Conservation (phyloP, 2,888 invertebrate species). For the Endomychus coccineus region DNA sequence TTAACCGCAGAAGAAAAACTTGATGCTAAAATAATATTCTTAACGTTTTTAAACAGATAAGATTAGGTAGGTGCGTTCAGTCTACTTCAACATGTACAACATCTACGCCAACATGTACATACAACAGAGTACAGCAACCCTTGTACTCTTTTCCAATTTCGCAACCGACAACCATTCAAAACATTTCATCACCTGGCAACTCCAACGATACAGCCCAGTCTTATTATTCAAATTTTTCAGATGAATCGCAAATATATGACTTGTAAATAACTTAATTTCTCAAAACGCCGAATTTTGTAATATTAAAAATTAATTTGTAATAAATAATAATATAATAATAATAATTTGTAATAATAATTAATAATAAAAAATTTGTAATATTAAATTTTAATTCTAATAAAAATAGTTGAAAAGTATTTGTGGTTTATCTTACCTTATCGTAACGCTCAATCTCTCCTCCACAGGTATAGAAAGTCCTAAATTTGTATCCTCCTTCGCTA, state of each 20-base stretch:
- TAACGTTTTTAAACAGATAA: constrained; percentile 15
- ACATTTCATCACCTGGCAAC: constrained; percentile 7
- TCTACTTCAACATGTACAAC: constrained; percentile 7
- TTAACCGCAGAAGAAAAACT: constrained; percentile 13
- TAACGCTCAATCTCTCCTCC: constrained; percentile 14
- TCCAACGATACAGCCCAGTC: constrained; percentile 8
- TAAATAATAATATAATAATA: too few relatives aligned
- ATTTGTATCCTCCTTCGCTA: constrained; percentile 12
- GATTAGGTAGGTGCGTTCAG: constrained; percentile 11
- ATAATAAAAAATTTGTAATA: too few relatives aligned
- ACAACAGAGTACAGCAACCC: constrained; percentile 11
- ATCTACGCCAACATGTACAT: constrained; percentile 4
- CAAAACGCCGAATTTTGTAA: constrained; percentile 6
- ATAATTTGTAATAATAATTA: too few relatives aligned
- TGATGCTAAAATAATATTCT: constrained; percentile 15
- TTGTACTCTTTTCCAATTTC: constrained; percentile 9
- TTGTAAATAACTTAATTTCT: constrained; percentile 11
- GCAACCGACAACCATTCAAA: constrained; percentile 6
- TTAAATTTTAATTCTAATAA: constrained; percentile 7
- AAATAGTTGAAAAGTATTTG: constrained; percentile 5
- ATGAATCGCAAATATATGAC: constrained; percentile 12
- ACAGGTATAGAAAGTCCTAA: constrained; percentile 13
- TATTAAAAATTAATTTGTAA: too few relatives aligned
- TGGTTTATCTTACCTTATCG: constrained; percentile 13
- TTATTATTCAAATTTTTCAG: constrained; percentile 11